Conservation (phyloP, 2,797 vertebrate genomes). For the Hybognathus amarus region DNA sequence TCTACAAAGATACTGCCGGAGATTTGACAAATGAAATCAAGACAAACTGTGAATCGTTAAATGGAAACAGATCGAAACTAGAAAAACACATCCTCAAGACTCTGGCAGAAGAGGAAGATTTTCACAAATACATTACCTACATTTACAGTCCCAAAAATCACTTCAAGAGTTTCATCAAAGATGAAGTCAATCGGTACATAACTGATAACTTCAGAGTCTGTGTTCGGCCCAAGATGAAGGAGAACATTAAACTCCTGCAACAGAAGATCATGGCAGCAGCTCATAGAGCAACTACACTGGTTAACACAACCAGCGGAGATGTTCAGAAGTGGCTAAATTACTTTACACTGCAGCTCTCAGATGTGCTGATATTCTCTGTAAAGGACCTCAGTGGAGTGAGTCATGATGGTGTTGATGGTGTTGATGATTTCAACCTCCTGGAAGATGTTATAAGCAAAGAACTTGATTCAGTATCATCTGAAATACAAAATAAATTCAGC, state of each 20-base stretch:
- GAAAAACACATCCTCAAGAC: background rate
- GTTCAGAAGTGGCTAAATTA: background rate
- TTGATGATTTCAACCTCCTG: background rate
- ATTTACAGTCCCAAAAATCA: background rate
- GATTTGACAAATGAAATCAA: background rate
- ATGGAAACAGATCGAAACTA: slow-evolving; percentile 23
- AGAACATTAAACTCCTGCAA: background rate
- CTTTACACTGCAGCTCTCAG: background rate
- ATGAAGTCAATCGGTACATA: background rate
- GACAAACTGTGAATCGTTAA: background rate
- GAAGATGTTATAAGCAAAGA: background rate
- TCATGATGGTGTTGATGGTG: background rate
- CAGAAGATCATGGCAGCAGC: background rate
- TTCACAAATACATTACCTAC: background rate
- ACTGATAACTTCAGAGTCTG: background rate
- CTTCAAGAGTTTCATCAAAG: slow-evolving; percentile 10
- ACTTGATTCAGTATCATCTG: background rate
- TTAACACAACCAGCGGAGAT: background rate
- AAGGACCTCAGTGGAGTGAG: background rate
- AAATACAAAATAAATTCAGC: background rate
- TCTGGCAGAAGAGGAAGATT: background rate
- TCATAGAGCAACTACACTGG: background rate
- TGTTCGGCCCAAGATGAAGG: background rate
- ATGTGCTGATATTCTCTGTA: slow-evolving; percentile 9
- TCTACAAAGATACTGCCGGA: background rate